Base-by-base conservation (phyloP, 2,888 invertebrate genomes). In the Electrophaes corylata region DNA sequence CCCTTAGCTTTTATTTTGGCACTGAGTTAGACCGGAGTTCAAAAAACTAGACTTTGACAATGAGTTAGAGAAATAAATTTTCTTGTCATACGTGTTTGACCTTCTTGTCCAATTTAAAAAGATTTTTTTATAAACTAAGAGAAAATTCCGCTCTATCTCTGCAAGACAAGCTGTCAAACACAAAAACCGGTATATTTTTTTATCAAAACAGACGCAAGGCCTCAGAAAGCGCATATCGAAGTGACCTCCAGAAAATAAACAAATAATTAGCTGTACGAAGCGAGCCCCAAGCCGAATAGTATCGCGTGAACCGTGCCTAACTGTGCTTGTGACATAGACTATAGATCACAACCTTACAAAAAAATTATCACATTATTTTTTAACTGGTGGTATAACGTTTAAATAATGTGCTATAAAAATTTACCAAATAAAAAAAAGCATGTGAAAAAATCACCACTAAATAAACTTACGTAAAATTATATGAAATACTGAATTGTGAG, bases 201-300 rank as follows among this genome's bases (percentile, higher is more conserved):
- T 41, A 41, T 33, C 43, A 49, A 49, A 48, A 51, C 43, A 55
- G 55, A 46, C 33, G 52, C 60, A 56, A 55, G 51, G 54, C 16
- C 52, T 60, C 55, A 12, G 55, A 60, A 52, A 60, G 51, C 39
- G 43, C 55, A 51, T 37, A 44, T 5, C 53, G 39, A 44, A 48
- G 29, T 63, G 67, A 64, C 67, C 67, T 67, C 58, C 60, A 65
- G 35, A 60, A 56, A 41, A 49, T 58, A 65, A 65, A 67, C 62
- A 67, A 67, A 65, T 62, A 61, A 62, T 63, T 51, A 62, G 52
- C 47, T 18, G 48, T 23, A 44, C 39, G 41, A 37, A 52, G 53
- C 51, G 46, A 33, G 48, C 41, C 41, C 18, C 23, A 37, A 8
- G 12, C 26, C 29, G 31, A 12, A 40, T 62, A 62, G 59, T 57